phyloP scores from a whole-genome alignment of 2,797 vertebrate species.

The Sciurus vulgaris region DNA sequence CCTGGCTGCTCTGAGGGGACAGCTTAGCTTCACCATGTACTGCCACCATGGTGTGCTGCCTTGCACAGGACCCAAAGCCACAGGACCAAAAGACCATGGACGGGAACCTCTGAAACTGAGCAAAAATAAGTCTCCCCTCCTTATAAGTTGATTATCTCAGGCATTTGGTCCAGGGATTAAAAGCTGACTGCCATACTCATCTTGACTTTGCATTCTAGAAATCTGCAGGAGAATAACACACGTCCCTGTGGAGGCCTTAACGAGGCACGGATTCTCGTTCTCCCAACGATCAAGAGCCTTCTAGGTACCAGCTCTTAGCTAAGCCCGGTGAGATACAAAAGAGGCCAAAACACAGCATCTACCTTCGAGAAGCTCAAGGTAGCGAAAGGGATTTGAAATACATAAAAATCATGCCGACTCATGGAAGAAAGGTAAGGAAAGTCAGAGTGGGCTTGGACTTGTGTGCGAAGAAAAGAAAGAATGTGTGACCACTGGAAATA shows the following conservation, averaged over 20 bases:
- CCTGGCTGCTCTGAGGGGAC: background rate
- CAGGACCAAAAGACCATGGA: too few relatives aligned
- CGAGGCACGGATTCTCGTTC: background rate
- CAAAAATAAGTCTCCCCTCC: background rate
- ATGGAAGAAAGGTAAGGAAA: conserved; percentile 33
- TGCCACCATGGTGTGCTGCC: accelerated
- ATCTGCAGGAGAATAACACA: background rate
- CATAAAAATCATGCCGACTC: background rate
- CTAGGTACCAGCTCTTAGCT: background rate
- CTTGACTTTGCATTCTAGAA: background rate
- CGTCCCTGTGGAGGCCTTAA: background rate
- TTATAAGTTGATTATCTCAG: background rate
- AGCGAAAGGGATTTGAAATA: conserved; percentile 36
- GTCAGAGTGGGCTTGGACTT: conserved; percentile 13
- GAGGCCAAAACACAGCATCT: background rate
- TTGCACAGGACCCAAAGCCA: background rate
- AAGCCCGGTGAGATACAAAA: background rate
- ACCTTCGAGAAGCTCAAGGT: background rate
- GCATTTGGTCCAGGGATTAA: background rate
- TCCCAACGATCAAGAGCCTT: background rate
- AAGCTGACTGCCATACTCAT: background rate
- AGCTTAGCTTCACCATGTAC: accelerated
- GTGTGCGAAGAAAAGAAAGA: background rate
- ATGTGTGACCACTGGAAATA: background rate
- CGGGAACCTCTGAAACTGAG: background rate